phyloP scores from a whole-genome alignment of 2,113 vertebrate species.

The Axis porcinus region DNA sequence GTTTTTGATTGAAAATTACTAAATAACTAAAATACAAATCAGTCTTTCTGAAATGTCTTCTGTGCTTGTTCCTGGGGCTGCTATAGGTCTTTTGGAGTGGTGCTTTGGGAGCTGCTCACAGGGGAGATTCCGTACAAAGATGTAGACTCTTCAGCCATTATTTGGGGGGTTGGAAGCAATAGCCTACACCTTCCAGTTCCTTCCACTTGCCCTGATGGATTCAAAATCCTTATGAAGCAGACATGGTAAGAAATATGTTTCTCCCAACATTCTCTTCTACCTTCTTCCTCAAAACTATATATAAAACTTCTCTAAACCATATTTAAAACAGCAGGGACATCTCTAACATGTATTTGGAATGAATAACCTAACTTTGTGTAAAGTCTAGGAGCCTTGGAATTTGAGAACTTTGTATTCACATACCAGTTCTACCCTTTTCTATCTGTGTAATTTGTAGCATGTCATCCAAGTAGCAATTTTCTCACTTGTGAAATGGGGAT shows the following conservation, averaged over 20 bases:
- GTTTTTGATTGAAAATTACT: not conserved
- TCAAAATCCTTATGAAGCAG: slow-evolving; percentile 99
- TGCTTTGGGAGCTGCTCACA: slow-evolving; percentile 96
- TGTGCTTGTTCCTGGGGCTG: not conserved
- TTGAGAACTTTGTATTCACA: not conserved
- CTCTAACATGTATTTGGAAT: not conserved
- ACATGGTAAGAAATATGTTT: slow-evolving; percentile 89
- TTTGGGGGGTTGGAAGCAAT: slow-evolving; percentile 99
- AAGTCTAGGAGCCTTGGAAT: not conserved
- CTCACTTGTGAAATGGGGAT: not conserved
- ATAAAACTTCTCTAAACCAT: not conserved
- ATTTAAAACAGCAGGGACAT: not conserved
- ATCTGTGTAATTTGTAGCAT: not conserved
- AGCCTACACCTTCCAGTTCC: slow-evolving; percentile 98
- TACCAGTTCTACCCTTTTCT: not conserved
- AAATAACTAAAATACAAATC: not conserved
- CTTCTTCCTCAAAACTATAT: not conserved
- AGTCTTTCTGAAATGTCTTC: not conserved
- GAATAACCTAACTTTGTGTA: not conserved
- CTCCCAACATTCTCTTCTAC: not conserved
- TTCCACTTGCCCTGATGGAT: slow-evolving; percentile 97
- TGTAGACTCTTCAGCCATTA: slow-evolving; percentile 98
- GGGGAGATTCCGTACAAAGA: slow-evolving; percentile 99
- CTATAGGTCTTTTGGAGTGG: slow-evolving; percentile 95
- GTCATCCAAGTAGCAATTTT: not conserved